Conservation (phyloP, 2,888 invertebrate species). For the Noctua fimbriata region DNA sequence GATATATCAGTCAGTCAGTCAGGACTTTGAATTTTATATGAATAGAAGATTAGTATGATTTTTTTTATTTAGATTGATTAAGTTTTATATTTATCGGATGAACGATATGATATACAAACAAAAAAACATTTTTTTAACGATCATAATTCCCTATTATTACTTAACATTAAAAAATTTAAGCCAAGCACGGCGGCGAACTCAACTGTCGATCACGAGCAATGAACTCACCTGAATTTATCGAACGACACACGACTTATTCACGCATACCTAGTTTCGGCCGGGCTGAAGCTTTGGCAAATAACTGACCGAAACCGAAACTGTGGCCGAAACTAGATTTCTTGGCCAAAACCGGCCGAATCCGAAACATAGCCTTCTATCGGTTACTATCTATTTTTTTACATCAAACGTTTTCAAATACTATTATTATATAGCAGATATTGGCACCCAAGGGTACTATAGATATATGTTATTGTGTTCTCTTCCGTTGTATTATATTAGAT, state of each 20-base stretch:
- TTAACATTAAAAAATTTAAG: not conserved
- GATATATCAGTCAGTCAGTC: too few species aligned
- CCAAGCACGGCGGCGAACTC: too few species aligned
- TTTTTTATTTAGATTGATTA: too few species aligned
- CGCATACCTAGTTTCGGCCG: not conserved
- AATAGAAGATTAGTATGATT: too few species aligned
- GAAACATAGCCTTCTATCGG: not conserved
- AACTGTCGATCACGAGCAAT: not conserved
- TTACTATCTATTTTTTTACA: not conserved
- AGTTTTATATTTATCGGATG: not conserved
- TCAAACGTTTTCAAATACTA: not conserved
- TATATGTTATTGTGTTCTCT: not conserved
- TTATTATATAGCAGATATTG: not conserved
- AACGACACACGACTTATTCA: not conserved
- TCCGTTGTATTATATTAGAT: slow-evolving; percentile 10
- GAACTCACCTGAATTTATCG: not conserved
- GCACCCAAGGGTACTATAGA: not conserved
- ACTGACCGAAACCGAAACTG: not conserved
- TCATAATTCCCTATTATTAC: not conserved
- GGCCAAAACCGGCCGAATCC: not conserved
- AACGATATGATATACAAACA: not conserved
- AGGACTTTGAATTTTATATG: too few species aligned
- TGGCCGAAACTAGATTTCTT: not conserved
- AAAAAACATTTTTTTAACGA: not conserved
- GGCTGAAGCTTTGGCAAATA: not conserved